Percentiles rank a stretch among this genome's conserved stretches.
Evolutionary conservation across 1,140 invertebrate genomes (phyloP).

Genomic region (Drosophila grimshawi): DNA sequence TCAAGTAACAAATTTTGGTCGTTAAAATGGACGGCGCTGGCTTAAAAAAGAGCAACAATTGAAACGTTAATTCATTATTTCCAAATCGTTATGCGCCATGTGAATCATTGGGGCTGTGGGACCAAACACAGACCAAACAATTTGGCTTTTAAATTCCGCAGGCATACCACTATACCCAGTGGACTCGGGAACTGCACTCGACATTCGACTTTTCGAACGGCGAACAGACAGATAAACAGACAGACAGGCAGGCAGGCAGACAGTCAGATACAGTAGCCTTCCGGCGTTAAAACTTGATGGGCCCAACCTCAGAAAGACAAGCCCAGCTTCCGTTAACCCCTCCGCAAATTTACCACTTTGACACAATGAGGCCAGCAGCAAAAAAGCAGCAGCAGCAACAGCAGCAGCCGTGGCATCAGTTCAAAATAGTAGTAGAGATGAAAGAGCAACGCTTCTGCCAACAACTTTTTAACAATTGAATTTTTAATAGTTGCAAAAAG

Average conservation of each 20-base stretch:
- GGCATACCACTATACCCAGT: conserved; percentile 63
- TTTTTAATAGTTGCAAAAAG: conserved; percentile 69
- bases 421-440: conserved; percentile 23
- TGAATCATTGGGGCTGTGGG: conserved; percentile 5
- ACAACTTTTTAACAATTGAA: conserved; percentile 67
- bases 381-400: conserved; percentile 2
- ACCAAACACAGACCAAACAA: conserved; percentile 49
- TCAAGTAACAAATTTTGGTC: conserved; percentile 49
- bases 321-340: conserved; percentile 23
- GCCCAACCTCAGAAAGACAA: not conserved
- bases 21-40: conserved; percentile 23
- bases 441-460: conserved; percentile 11
- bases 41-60: conserved; percentile 9
- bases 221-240: conserved; percentile 10
- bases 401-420: conserved; percentile 11
- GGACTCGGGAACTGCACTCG: conserved; percentile 55
- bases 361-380: conserved; percentile 70
- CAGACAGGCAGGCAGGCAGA: not conserved
- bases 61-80: conserved; percentile 73
- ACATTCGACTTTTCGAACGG: conserved; percentile 70
- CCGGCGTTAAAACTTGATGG: conserved; percentile 34
- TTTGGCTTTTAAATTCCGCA: conserved; percentile 56
- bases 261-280: conserved; percentile 23
- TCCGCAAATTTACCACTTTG: conserved; percentile 60
- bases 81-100: conserved; percentile 59